A percentile compares a stretch with the other conserved stretches of the same genome.
phyloP scores from a whole-genome alignment of 2,113 vertebrate species.

The Stegastes partitus region DNA sequence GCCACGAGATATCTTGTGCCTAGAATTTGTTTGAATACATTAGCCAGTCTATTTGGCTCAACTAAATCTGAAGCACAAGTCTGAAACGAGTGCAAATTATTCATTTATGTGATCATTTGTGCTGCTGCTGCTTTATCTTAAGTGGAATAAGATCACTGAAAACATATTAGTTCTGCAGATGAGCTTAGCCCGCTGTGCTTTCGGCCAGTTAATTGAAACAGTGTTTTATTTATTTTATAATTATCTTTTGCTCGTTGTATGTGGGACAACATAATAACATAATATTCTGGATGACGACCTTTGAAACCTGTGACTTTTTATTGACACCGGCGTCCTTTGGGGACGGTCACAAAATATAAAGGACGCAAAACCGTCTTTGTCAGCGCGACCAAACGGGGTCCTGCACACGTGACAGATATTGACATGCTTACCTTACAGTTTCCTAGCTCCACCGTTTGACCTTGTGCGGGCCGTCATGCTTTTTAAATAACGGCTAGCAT shows the following conservation, averaged over 20 bases:
- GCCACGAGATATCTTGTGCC: conserved; percentile 45
- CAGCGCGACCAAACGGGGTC: neutral
- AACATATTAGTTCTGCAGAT: neutral
- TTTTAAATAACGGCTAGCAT: conserved; percentile 28
- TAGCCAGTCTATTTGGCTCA: conserved; percentile 42
- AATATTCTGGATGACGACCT: neutral
- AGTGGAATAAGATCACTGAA: neutral
- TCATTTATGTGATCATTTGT: conserved; percentile 29
- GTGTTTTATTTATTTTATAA: neutral
- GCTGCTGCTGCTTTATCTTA: conserved; percentile 5
- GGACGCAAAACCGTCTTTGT: conserved; percentile 20
- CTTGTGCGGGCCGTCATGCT: conserved; percentile 35
- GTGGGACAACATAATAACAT: too few species aligned
- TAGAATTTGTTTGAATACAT: conserved; percentile 57
- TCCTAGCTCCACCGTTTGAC: conserved; percentile 43
- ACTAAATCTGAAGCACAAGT: conserved; percentile 33
- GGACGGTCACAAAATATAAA: conserved; percentile 3
- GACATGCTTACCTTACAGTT: conserved; percentile 63
- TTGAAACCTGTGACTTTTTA: neutral
- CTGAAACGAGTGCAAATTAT: conserved; percentile 51
- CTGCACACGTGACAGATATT: conserved; percentile 38
- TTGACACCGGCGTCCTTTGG: neutral
- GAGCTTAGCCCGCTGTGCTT: neutral
- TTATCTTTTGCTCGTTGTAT: neutral
- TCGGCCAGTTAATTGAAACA: neutral